A percentile compares a stretch with the other conserved stretches of the same genome.
These are phyloP conservation scores for Glyptemys insculpta DNA, from an alignment of 2,797 vertebrate species.

Conservation along the genomic window DNA sequence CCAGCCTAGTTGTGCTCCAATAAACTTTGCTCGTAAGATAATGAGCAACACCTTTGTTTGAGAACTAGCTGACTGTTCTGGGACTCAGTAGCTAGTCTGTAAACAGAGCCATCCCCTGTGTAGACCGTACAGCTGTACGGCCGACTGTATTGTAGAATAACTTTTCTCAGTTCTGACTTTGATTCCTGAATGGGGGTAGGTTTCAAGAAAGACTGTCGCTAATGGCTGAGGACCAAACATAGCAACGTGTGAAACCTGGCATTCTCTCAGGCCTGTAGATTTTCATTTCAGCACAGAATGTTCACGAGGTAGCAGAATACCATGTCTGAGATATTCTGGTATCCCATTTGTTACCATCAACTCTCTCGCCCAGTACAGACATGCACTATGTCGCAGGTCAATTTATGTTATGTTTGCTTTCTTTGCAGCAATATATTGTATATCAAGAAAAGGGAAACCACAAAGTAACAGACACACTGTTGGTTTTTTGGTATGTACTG, in stretches of 20 bases:
- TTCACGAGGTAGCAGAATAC: not conserved
- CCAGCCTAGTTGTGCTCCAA: not conserved
- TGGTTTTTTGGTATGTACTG: not conserved
- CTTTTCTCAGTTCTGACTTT: not conserved
- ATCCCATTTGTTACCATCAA: not conserved
- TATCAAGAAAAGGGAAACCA: constrained; percentile 15
- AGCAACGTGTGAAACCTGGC: not conserved
- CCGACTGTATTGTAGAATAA: rapidly evolving
- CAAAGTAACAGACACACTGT: not conserved
- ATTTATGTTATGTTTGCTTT: constrained; percentile 62
- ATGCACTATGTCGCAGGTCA: constrained; percentile 26
- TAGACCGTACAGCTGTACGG: not conserved
- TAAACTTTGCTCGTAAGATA: not conserved
- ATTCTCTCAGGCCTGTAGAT: not conserved
- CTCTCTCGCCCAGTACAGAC: not conserved
- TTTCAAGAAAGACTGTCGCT: not conserved
- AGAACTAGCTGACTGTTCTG: not conserved
- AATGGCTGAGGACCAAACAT: not conserved
- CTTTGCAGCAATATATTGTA: constrained; percentile 19
- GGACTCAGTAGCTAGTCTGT: no score
- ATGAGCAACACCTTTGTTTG: not conserved
- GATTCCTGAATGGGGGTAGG: not conserved
- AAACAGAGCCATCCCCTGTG: rapidly evolving
- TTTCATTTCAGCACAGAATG: not conserved
- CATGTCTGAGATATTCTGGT: not conserved